Evolutionary conservation across 2,113 vertebrate species (phyloP).

Genomic region (Phodopus roborovskii): DNA sequence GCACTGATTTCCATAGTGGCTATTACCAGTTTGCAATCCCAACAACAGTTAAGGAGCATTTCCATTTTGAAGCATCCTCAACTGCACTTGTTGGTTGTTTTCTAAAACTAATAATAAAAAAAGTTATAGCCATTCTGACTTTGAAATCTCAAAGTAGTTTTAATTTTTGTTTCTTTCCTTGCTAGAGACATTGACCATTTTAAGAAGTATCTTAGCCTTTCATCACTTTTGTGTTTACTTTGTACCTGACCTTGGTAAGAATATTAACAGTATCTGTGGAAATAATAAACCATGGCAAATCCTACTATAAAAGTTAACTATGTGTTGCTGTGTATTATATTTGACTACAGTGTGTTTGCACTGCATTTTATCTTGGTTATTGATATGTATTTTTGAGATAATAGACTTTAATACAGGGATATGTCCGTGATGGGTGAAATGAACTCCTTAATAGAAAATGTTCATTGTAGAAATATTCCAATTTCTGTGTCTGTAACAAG

Average conservation of each 20-base stretch:
- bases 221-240: not conserved
- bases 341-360: not conserved
- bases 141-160: not conserved
- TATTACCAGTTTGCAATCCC: not conserved
- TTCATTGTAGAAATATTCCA: not conserved
- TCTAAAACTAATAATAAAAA: not conserved
- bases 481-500: not conserved
- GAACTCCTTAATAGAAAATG: not conserved
- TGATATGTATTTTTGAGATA: not conserved
- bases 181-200: not conserved
- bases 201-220: not conserved
- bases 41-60: not conserved
- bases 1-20: not conserved
- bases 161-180: not conserved
- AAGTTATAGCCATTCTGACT: not conserved
- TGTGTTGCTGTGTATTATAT: not conserved
- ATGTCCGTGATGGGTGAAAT: not conserved
- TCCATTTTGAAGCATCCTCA: not conserved
- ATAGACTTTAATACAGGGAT: not conserved
- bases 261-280: not conserved
- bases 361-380: not conserved
- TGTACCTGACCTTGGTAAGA: not conserved
- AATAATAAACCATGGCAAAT: not conserved
- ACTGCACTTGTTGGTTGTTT: not conserved
- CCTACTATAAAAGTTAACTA: not conserved